phyloP scores from a whole-genome alignment of 2,113 vertebrate genomes.

The Oreotrochilus melanogaster region DNA sequence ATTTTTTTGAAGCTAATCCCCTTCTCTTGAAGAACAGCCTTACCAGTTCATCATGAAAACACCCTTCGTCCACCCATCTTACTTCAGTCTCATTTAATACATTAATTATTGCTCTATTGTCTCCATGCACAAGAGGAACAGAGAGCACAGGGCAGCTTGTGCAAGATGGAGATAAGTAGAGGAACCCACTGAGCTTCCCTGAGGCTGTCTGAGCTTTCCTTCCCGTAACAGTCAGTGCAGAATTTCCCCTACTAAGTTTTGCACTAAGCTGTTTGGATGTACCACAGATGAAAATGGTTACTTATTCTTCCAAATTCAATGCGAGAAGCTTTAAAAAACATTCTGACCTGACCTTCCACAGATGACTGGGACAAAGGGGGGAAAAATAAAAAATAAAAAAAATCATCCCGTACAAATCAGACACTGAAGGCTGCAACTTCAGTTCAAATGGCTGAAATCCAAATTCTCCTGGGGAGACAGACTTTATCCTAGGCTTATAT shows the following conservation, averaged over 20 bases:
- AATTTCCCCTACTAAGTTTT: background rate
- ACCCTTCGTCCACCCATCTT: background rate
- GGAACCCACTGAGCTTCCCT: background rate
- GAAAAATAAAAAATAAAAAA: too few species aligned
- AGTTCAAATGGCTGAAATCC: background rate
- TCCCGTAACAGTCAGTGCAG: background rate
- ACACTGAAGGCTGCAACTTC: background rate
- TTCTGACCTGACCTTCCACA: background rate
- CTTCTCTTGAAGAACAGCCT: background rate
- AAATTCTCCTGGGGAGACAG: background rate
- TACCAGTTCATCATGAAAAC: background rate
- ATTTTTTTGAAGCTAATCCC: background rate
- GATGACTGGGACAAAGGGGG: background rate
- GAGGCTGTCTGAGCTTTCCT: background rate
- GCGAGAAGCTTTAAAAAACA: background rate
- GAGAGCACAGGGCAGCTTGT: background rate
- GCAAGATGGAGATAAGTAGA: fast-evolving
- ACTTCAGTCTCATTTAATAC: background rate
- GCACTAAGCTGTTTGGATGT: background rate
- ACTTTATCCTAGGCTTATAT: background rate
- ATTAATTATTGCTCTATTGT: background rate
- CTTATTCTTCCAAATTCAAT: background rate
- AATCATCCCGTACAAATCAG: background rate
- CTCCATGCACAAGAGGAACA: background rate
- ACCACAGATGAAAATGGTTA: background rate